These are phyloP conservation scores for Craniophora ligustri DNA, from an alignment of 2,888 invertebrate species.

Conservation along the genomic window DNA sequence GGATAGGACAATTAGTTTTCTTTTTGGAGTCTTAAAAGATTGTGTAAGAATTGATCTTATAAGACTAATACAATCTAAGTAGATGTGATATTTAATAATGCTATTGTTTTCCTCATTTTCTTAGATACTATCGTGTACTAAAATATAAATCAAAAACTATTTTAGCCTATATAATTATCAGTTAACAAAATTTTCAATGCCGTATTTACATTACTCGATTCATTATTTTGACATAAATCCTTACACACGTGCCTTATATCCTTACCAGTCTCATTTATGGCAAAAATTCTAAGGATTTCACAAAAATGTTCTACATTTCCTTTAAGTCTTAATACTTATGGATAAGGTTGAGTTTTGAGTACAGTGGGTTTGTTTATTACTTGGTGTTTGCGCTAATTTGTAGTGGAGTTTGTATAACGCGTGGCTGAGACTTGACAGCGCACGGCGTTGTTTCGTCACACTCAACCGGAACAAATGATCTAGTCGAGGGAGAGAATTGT, in stretches of 20 bases:
- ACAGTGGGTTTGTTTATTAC: constrained; percentile 6
- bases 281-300: constrained; percentile 52
- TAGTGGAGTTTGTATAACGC: constrained; percentile 71
- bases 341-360: constrained; percentile 47
- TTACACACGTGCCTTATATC: constrained; percentile 70
- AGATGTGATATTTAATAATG: too few relatives aligned
- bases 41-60: neutral
- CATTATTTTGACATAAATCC: constrained; percentile 72
- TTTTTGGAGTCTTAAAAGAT: neutral
- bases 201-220: constrained; percentile 43
- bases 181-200: constrained; percentile 35
- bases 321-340: constrained; percentile 10
- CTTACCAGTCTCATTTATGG: constrained; percentile 56
- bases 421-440: constrained; percentile 80
- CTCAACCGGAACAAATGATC: constrained; percentile 85
- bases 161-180: too few relatives aligned
- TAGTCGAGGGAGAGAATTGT: constrained; percentile 73
- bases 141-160: too few relatives aligned
- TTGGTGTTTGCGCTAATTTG: constrained; percentile 62
- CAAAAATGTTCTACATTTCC: constrained; percentile 19
- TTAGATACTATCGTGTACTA: too few relatives aligned
- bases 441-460: constrained; percentile 80
- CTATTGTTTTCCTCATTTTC: too few relatives aligned
- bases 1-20: neutral
- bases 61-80: neutral